Percentiles rank a stretch among this genome's conserved stretches.
Evolutionary conservation across 2,888 invertebrate species (phyloP).

Genomic region (Ephialtes manifestator): DNA sequence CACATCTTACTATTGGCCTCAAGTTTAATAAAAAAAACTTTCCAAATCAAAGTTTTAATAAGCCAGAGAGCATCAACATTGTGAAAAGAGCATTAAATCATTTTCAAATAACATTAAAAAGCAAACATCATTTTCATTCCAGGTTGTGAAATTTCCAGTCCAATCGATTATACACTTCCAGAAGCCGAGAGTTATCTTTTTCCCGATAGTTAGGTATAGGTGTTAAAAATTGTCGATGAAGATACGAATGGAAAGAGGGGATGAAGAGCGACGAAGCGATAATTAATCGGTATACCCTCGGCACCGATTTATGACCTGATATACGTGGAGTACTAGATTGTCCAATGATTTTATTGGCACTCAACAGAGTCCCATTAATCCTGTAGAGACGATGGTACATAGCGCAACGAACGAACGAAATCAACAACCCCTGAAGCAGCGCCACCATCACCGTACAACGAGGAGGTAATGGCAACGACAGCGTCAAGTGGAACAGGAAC

Average conservation of each 20-base stretch:
- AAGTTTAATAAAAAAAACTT: not conserved
- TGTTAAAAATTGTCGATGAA: slow-evolving; percentile 9
- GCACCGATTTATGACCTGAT: slow-evolving; percentile 77
- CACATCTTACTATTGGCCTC: not conserved
- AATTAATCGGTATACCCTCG: slow-evolving; percentile 78
- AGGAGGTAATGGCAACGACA: not conserved
- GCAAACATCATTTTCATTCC: not conserved
- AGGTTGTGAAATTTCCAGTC: not conserved
- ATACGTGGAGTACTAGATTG: slow-evolving; percentile 66
- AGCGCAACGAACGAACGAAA: slow-evolving; percentile 36
- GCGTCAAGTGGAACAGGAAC: slow-evolving; percentile 21
- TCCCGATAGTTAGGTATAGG: not conserved
- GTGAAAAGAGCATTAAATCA: not conserved
- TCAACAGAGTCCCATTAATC: slow-evolving; percentile 78
- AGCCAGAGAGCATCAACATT: not conserved
- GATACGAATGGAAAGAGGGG: not conserved
- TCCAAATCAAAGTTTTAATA: not conserved
- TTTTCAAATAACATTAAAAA: not conserved
- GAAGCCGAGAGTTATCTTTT: not conserved
- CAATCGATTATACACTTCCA: no score
- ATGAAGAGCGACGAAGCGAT: slow-evolving; percentile 54
- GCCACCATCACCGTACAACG: slow-evolving; percentile 4
- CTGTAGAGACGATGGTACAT: slow-evolving; percentile 50
- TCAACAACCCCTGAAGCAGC: slow-evolving; percentile 29
- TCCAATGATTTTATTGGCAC: slow-evolving; percentile 78